These are phyloP conservation scores for Cataglyphis altisquamis DNA, from an alignment of 2,888 invertebrate genomes.

Conservation along the genomic window DNA sequence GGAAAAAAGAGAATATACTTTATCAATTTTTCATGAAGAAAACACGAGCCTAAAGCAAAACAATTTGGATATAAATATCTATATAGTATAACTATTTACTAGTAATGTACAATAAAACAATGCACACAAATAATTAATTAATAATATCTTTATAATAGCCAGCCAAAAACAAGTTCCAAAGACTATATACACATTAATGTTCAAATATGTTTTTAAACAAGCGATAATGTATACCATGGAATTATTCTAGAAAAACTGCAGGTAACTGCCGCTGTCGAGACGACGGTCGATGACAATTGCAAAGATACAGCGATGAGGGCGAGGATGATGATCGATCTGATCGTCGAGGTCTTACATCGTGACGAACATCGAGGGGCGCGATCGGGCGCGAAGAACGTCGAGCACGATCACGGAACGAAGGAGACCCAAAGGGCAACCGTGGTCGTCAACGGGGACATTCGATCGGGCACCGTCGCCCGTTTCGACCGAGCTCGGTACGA, in stretches of 20 bases:
- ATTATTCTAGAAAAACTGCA: background rate
- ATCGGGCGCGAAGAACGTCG: background rate
- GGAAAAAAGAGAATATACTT: background rate
- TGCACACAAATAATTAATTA: background rate
- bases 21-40: background rate
- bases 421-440: background rate
- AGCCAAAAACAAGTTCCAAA: background rate
- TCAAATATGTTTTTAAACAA: background rate
- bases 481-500: conserved; percentile 1
- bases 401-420: background rate
- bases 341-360: conserved; percentile 15
- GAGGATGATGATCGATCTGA: conserved; percentile 10
- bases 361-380: background rate
- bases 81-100: background rate
- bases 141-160: background rate
- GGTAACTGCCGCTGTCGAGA: background rate
- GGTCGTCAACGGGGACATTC: conserved; percentile 28
- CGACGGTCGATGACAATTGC: background rate
- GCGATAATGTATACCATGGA: background rate
- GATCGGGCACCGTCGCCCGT: conserved; percentile 19
- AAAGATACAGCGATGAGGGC: background rate
- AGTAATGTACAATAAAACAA: background rate
- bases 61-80: background rate
- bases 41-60: background rate
- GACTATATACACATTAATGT: background rate